Evolutionary conservation across 2,888 invertebrate species (phyloP).

Genomic region (Microctonus hyperodae): DNA sequence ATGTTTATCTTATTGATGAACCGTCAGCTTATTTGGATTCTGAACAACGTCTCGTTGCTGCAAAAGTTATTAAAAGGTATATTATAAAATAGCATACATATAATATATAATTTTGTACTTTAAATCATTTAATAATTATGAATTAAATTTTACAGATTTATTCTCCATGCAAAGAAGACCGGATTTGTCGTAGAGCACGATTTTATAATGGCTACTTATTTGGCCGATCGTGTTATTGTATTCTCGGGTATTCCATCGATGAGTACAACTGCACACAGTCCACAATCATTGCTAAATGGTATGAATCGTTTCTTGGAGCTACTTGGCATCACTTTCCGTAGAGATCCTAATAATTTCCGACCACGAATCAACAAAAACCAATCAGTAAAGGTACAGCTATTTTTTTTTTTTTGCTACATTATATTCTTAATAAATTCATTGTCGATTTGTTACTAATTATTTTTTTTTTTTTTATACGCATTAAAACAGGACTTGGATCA

Average conservation of each 20-base stretch:
- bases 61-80: slow-evolving; percentile 97
- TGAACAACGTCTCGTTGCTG: slow-evolving; percentile 99
- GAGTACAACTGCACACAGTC: slow-evolving; percentile 86
- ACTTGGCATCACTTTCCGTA: slow-evolving; percentile 95
- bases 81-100: no score
- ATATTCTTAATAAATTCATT: not conserved
- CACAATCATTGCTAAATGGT: slow-evolving; percentile 92
- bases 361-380: slow-evolving; percentile 97
- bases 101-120: no score
- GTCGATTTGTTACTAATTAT: slow-evolving; percentile 6
- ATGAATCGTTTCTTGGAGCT: slow-evolving; percentile 98
- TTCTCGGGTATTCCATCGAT: slow-evolving; percentile 96
- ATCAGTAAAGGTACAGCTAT: slow-evolving; percentile 96
- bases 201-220: slow-evolving; percentile 99
- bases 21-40: slow-evolving; percentile 99
- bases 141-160: slow-evolving; percentile 71
- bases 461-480: slow-evolving; percentile 51
- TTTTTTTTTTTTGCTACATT: no score
- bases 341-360: slow-evolving; percentile 98
- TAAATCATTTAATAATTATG: slow-evolving; percentile 9
- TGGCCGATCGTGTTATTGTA: slow-evolving; percentile 97
- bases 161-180: slow-evolving; percentile 98
- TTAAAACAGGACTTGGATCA: slow-evolving; percentile 89
- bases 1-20: slow-evolving; percentile 98
- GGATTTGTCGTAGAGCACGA: slow-evolving; percentile 99